Percentiles rank a stretch among this genome's conserved stretches.
Conservation (phyloP, 2,113 vertebrate species). For the Acanthisitta chloris region DNA sequence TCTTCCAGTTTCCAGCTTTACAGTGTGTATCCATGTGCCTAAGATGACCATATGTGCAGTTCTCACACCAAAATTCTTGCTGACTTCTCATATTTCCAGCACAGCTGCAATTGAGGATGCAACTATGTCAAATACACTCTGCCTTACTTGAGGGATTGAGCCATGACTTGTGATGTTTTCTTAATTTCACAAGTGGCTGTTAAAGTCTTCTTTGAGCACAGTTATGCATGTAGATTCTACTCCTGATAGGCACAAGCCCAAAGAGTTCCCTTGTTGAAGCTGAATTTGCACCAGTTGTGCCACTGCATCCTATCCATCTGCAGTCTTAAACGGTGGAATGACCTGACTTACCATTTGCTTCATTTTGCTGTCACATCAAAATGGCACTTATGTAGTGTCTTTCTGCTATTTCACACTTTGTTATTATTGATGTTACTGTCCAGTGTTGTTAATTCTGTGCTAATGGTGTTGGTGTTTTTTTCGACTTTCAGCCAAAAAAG, state of each 20-base stretch:
- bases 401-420: not conserved
- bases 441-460: not conserved
- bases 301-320: not conserved
- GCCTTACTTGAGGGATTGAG: not conserved
- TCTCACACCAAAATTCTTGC: slow-evolving; percentile 1
- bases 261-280: not conserved
- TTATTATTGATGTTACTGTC: not conserved
- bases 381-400: not conserved
- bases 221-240: not conserved
- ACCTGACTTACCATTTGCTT: not conserved
- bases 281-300: not conserved
- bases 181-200: not conserved
- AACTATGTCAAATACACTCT: not conserved
- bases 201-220: not conserved
- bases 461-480: not conserved
- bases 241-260: not conserved
- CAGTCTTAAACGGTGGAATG: not conserved
- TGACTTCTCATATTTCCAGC: not conserved
- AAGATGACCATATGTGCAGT: slow-evolving; percentile 31
- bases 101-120: not conserved
- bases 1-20: slow-evolving; percentile 14
- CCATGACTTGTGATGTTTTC: not conserved
- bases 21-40: not conserved
- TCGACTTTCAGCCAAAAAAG: not conserved
- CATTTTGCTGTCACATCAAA: not conserved